Evolutionary conservation across 1,140 invertebrate genomes (phyloP).

Genomic region (Panagrolaimus sp.): DNA sequence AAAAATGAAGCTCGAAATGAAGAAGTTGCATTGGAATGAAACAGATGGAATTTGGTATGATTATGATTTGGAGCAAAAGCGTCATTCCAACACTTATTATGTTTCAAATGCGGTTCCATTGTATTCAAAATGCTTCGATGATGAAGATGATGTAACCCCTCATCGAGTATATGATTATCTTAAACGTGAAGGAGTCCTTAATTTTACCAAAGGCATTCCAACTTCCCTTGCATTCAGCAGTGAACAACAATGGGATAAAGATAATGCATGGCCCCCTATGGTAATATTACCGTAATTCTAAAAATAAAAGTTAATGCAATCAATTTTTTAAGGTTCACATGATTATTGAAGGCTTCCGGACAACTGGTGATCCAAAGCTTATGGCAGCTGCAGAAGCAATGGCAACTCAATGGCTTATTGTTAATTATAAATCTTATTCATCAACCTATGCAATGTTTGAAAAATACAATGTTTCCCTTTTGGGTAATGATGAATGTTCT

Average conservation of each 20-base stretch:
- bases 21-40: slow-evolving; percentile 77
- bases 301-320: slow-evolving; percentile 19
- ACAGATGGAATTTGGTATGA: slow-evolving; percentile 80
- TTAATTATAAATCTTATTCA: slow-evolving; percentile 75
- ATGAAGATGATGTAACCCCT: slow-evolving; percentile 63
- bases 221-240: slow-evolving; percentile 71
- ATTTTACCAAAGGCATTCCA: slow-evolving; percentile 70
- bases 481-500: slow-evolving; percentile 42
- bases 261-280: slow-evolving; percentile 68
- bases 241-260: slow-evolving; percentile 87
- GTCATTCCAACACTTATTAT: slow-evolving; percentile 67
- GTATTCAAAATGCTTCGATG: slow-evolving; percentile 68
- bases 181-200: slow-evolving; percentile 55
- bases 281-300: slow-evolving; percentile 28
- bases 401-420: slow-evolving; percentile 74
- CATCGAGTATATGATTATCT: slow-evolving; percentile 67
- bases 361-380: slow-evolving; percentile 49
- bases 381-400: slow-evolving; percentile 47
- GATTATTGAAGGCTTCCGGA: slow-evolving; percentile 64
- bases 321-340: slow-evolving; percentile 45
- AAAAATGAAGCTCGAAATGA: slow-evolving; percentile 69
- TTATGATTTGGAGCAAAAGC: slow-evolving; percentile 68
- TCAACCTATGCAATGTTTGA: slow-evolving; percentile 75
- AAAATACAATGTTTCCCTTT: slow-evolving; percentile 68
- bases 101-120: slow-evolving; percentile 78